Evolutionary conservation across 1,140 invertebrate genomes (phyloP), one percentile per base, ranked within the genome.

Genomic region (Eufriesea mexicana): DNA sequence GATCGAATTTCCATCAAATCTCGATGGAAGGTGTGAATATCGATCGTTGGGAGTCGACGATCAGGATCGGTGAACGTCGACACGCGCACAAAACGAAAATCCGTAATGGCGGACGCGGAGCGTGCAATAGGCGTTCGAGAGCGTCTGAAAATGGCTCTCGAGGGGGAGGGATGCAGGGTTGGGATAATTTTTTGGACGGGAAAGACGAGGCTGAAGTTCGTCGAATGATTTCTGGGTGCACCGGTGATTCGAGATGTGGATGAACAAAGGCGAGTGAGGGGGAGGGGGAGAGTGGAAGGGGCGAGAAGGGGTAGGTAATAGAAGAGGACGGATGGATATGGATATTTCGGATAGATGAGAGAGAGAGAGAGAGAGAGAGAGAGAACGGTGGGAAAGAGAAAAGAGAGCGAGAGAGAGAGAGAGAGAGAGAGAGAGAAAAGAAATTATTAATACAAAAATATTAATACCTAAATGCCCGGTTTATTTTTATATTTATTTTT

Each of bases 401-500:
- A 79, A 84, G 62, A 68, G 82, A 86, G 72, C 84, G 85, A 9
- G 25, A 61, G 42, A 67, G 23, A 42, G 28, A 51, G 45, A 62
- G 16, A 62, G 12, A 64, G 73, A 86, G 72, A 82, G 82, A 82
- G 76, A 90, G 82, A 88, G 77, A 85, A 82, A 59, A 54, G 84
- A 80, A 92, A 90, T 94, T 93, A 94, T 93, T 91, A 89, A 94
- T 94, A 94, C 92, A 94, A 94, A 73, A 94, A 94, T 94, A 94
- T 94, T 94, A 94, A 94, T 94, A 94, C 92, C 92, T 94, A 94
- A 94, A 94, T 94, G 91, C 94, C 94, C 93, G 93, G 94, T 94
- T 94, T 94, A 94, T 94, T 94, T 94, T 94, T 94, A 94, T 94
- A 94, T 94, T 94, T 94, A 94, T 94, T 94, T 94, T 94, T 94